Evolutionary conservation across 2,113 vertebrate species (phyloP).

Genomic region (Nanorana parkeri): DNA sequence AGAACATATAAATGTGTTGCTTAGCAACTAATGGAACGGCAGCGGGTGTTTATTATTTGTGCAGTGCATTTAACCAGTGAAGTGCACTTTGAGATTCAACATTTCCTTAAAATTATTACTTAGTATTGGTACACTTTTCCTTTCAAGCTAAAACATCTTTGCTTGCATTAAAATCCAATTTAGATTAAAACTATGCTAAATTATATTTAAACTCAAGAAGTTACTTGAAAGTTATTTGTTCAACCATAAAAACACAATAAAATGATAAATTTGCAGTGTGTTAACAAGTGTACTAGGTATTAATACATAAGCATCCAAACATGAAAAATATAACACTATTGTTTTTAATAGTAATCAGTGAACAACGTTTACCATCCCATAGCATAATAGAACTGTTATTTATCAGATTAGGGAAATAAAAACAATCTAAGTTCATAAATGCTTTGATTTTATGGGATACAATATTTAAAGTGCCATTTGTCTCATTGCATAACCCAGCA

Average conservation of each 20-base stretch:
- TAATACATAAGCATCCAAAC: too few relatives aligned
- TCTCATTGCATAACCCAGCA: too few relatives aligned
- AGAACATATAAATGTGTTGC: constrained; percentile 52
- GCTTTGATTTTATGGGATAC: too few relatives aligned
- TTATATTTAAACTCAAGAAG: constrained; percentile 2
- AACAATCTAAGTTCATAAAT: too few relatives aligned
- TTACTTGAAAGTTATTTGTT: constrained; percentile 24
- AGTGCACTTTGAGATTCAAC: constrained; percentile 47
- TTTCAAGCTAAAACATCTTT: constrained; percentile 18
- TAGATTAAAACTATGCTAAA: constrained; percentile 15
- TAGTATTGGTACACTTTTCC: constrained; percentile 34
- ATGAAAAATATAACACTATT: too few relatives aligned
- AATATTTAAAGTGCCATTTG: too few relatives aligned
- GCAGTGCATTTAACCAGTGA: constrained; percentile 53
- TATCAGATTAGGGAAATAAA: too few relatives aligned
- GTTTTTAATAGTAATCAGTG: too few relatives aligned
- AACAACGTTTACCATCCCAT: too few relatives aligned
- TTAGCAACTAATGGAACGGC: constrained; percentile 53
- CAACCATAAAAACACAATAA: constrained; percentile 20
- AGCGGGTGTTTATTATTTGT: constrained; percentile 50
- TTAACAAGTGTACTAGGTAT: neutral
- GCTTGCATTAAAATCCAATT: constrained; percentile 21
- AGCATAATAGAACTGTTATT: too few relatives aligned
- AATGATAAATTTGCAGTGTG: constrained; percentile 10
- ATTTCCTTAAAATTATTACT: constrained; percentile 45